Evolutionary conservation across 1,140 invertebrate species (phyloP), one percentile per base, ranked within the genome.

Genomic region (Drosophila nikananu): DNA sequence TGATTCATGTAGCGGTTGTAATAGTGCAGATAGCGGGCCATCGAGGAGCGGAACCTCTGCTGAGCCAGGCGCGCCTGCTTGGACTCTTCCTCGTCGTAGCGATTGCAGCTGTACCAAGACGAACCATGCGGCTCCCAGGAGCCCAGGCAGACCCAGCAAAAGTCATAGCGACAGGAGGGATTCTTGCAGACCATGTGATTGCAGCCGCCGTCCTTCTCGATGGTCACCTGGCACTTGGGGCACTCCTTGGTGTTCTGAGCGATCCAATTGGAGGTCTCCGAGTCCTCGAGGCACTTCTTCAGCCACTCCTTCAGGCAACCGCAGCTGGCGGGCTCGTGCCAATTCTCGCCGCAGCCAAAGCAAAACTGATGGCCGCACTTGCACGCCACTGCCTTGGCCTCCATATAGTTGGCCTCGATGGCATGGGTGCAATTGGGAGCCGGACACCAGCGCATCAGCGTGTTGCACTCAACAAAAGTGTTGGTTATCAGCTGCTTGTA

Each of bases 171-270:
- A 92, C 99, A 99, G 92, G 97, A 98, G 93, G 98, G 97, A 94
- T 99, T 99, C 94, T 99, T 99, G 94, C 99, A 99, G 12, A 99
- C 97, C 98, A 99, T 99, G 93, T 99, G 99, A 94, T 99, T 99
- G 94, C 99, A 99, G 15, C 99, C 99, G 42, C 99, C 99, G 94
- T 99, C 98, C 93, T 99, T 99, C 93, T 99, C 98, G 80, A 99
- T 99, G 0, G 98, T 99, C 9, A 99, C 98, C 93, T 99, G 98
- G 94, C 99, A 99, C 90, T 98, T 98, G 17, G 98, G 98, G 94
- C 99, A 99, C 94, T 99, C 98, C 94, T 99, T 99, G 9, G 99
- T 99, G 93, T 99, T 99, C 5, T 98, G 98, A 37, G 98, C 98
- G 87, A 99, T 99, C 99, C 99, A 99, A 93, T 99, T 99, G 10